Evolutionary conservation across 53 echinoderm and acorn worm genomes (phyloP), one percentile per base, ranked within the genome.

Genomic region (Paelopatides confundens): DNA sequence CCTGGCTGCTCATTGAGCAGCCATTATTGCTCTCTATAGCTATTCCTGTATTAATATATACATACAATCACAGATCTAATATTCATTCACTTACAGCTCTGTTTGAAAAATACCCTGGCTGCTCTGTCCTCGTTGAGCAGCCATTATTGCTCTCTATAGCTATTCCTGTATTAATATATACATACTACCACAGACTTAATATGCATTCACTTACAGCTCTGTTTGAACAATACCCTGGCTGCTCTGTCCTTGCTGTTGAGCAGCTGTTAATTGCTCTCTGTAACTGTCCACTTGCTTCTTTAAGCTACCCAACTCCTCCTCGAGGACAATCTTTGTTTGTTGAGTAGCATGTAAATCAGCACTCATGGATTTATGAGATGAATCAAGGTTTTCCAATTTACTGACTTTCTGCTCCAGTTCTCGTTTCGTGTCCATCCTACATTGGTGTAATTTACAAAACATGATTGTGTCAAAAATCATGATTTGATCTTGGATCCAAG

Each of bases 231-330:
- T 69, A 30, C 97, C 97, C 49, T 95, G 35, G 66, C 47, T 95
- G 62, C 85, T 82, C 88, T 94, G 82, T 6, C 93, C 96, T 76
- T 97, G 77, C 35, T 93, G 86, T 53, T 93, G 91, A 38, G 92
- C 86, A 28, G 88, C 33, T 33, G 69, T 85, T 47, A 97, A 69
- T 89, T 93, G 93, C 48, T 91, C 85, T 86, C 89, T 85, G 90
- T 91, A 95, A 47, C 92, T 93, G 18, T 96, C 96, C 54, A 95
- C 89, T 89, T 96, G 90, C 86, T 89, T 86, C 74, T 91, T 90
- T 29, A 89, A 48, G 36, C 81, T 63, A 11, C 63, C 89, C 63
- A 88, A 53, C 50, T 88, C 90, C 82, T 74, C 81, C 54, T 76
- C 69, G 46, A 92, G 66, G 15, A 23, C 54, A 43, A 76, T 85